These are phyloP conservation scores for Oscarella lobularis DNA, from an alignment of 37 sponge, comb jelly and placozoan species.

Conservation along the genomic window DNA sequence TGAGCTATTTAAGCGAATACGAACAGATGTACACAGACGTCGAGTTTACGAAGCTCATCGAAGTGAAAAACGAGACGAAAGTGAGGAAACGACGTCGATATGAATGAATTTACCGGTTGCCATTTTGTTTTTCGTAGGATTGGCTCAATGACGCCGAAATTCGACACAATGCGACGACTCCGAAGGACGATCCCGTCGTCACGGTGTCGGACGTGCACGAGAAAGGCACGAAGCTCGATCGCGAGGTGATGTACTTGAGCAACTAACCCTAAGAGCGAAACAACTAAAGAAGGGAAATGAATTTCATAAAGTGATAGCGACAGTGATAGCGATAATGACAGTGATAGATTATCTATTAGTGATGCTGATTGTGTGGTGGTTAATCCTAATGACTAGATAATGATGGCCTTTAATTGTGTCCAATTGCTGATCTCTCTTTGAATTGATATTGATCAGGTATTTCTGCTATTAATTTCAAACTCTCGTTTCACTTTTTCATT, in stretches of 20 bases:
- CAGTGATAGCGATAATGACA: too few relatives aligned
- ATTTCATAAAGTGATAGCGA: too few relatives aligned
- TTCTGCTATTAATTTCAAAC: too few relatives aligned
- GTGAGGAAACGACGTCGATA: too few relatives aligned
- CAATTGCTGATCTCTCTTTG: too few relatives aligned
- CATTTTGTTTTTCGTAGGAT: slow-evolving; percentile 11
- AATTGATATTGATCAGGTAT: too few relatives aligned
- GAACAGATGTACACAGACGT: slow-evolving; percentile 62
- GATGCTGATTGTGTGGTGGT: too few relatives aligned
- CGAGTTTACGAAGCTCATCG: slow-evolving; percentile 39
- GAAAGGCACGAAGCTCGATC: slow-evolving; percentile 24
- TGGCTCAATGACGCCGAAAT: slow-evolving; percentile 32
- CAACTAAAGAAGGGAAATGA: too few relatives aligned
- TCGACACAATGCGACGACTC: slow-evolving; percentile 28
- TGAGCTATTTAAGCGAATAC: slow-evolving; percentile 34
- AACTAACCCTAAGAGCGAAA: slow-evolving; percentile 32
- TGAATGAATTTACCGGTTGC: background rate
- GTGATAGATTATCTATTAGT: too few relatives aligned
- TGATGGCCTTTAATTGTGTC: too few relatives aligned
- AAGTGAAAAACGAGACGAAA: slow-evolving; percentile 40
- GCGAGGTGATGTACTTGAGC: slow-evolving; percentile 62
- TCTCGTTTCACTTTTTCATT: too few relatives aligned
- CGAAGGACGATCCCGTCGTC: slow-evolving; percentile 44
- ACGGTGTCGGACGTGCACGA: slow-evolving; percentile 32
- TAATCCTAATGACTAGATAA: too few relatives aligned